These are phyloP conservation scores for Lepilemur ruficaudatus DNA, from an alignment of 2,797 vertebrate genomes.

Conservation along the genomic window DNA sequence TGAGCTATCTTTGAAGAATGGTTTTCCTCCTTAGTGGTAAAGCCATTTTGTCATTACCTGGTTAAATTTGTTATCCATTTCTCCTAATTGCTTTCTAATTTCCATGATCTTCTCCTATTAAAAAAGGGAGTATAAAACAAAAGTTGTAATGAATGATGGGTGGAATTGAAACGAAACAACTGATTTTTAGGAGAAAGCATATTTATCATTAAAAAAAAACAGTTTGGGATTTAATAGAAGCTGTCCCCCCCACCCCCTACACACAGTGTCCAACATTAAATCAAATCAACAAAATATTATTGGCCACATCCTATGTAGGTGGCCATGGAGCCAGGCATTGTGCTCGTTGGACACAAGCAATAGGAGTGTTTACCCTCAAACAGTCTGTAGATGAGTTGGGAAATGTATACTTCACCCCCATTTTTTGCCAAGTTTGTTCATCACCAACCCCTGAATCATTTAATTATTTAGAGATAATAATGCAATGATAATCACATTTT, in stretches of 20 bases:
- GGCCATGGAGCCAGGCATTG: background rate
- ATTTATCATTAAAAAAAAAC: background rate
- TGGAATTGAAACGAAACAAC: background rate
- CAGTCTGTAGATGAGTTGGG: background rate
- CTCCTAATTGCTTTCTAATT: constrained; percentile 55
- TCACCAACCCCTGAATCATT: background rate
- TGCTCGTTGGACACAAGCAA: background rate
- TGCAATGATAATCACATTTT: background rate
- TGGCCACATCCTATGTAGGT: background rate
- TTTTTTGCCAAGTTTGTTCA: background rate
- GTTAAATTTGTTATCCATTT: constrained; percentile 38
- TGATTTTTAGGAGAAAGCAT: background rate
- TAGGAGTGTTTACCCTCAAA: background rate
- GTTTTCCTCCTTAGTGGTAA: background rate
- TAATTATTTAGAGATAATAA: background rate
- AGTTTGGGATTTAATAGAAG: background rate
- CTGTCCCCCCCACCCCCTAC: background rate
- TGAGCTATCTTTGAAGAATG: background rate
- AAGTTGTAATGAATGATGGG: background rate
- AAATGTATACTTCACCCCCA: background rate
- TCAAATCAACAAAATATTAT: background rate
- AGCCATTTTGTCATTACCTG: constrained; percentile 53
- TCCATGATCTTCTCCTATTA: constrained; percentile 58
- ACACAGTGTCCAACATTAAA: background rate
- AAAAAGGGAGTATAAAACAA: background rate